Percentiles rank a stretch among this genome's conserved stretches.
Evolutionary conservation across 2,113 vertebrate species (phyloP).

Genomic region (Ibidorhyncha struthersii): DNA sequence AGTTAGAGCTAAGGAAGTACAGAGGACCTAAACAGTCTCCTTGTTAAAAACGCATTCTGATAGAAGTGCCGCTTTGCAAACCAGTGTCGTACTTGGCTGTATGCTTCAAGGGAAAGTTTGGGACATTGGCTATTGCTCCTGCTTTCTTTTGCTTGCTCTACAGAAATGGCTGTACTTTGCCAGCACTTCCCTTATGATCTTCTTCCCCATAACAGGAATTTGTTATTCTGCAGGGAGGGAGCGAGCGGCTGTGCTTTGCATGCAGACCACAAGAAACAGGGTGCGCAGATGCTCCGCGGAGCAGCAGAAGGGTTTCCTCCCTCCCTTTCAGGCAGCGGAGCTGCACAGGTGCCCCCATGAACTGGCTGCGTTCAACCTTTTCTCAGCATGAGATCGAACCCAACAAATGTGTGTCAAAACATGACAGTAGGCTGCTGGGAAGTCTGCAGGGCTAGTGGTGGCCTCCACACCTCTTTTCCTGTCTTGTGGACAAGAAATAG

Average conservation of each 20-base stretch:
- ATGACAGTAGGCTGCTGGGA: neutral
- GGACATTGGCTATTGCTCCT: neutral
- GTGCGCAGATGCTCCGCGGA: rapidly evolving
- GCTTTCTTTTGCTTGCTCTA: neutral
- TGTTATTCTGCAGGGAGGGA: neutral
- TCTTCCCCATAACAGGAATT: neutral
- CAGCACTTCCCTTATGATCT: neutral
- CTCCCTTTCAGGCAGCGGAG: neutral
- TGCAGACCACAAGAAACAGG: rapidly evolving
- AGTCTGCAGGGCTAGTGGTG: neutral
- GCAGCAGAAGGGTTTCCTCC: neutral
- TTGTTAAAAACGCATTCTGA: neutral
- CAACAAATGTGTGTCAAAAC: rapidly evolving
- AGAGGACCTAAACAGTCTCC: neutral
- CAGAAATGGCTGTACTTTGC: neutral
- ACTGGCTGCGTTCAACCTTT: rapidly evolving
- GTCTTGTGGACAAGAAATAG: neutral
- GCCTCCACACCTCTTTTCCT: neutral
- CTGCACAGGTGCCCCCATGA: neutral
- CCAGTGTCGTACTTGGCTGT: neutral
- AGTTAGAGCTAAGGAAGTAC: neutral
- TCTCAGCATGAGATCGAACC: neutral
- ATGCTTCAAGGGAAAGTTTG: neutral
- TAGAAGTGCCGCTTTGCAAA: neutral
- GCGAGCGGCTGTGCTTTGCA: rapidly evolving